Base-by-base conservation (phyloP, 1,140 invertebrate species). In the Ditylenchus dipsaci region DNA sequence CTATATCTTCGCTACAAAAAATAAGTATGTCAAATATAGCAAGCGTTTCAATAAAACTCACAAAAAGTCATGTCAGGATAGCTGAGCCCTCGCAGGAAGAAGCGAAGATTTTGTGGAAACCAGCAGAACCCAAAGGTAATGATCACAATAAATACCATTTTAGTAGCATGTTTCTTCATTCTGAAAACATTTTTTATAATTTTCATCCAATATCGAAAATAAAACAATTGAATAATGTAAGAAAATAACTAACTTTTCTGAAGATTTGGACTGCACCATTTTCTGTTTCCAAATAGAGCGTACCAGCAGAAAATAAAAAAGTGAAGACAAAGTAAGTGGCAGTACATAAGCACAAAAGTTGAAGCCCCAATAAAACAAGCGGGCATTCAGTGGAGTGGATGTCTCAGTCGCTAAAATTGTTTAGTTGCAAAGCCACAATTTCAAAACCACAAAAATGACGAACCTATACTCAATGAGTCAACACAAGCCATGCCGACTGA, bases 111-210 rank as follows among this genome's bases (percentile, higher is more conserved):
- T 80, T 95, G 91, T 1, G 93, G 93, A 75, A 90, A 89, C 93
- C 93, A 97, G 84, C 92, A 95, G 47, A 93, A 86, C 9, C 92
- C 92, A 82, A 96, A 96, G 26, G 93, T 92, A 19, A 91, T 88
- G 0, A 95, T 92, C 17, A 97, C 92, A n/a, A 93, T 90, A 53
- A 95, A 88, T 9, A 97, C 91, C 89, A 96, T 91, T 72, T 90
- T 87, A 0, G 92, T 96, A 0, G 94, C 93, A 65, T 92, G 87
- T 83, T 90, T 90, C 84, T 93, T 92, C 69, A 77, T 77, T 30
- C 74, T 75, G 27, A 59, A 59, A 69, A 72, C 11, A 21, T 21
- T 47, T 47, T 13, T 45, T 45, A n/a, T n/a, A n/a, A n/a, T n/a
- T n/a, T n/a, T n/a, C n/a, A n/a, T n/a, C n/a, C n/a, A n/a, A n/a